phyloP scores from a whole-genome alignment of 2,797 vertebrate genomes.

The Decapterus maruadsi region DNA sequence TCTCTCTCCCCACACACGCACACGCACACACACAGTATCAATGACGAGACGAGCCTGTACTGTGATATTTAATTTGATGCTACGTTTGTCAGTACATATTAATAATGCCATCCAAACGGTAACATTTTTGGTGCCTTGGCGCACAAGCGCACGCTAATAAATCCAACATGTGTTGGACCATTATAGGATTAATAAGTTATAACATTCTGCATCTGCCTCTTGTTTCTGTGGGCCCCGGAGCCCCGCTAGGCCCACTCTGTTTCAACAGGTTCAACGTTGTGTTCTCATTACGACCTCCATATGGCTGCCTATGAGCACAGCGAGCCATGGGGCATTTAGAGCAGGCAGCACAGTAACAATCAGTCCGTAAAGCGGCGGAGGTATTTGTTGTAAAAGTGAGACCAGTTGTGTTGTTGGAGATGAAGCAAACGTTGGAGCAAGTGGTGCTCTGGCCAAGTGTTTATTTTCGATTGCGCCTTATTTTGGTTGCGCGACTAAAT shows the following conservation, averaged over 20 bases:
- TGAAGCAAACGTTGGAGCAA: background rate
- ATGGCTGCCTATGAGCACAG: constrained; percentile 70
- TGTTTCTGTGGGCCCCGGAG: constrained; percentile 67
- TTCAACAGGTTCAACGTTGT: constrained; percentile 79
- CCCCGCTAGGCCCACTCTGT: constrained; percentile 56
- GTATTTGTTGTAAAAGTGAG: constrained; percentile 67
- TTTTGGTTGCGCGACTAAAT: constrained; percentile 39
- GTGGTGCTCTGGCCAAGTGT: constrained; percentile 23
- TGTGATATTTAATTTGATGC: constrained; percentile 12
- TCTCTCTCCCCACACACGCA: background rate
- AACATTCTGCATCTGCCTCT: constrained; percentile 72
- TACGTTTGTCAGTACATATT: constrained; percentile 29
- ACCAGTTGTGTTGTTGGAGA: constrained; percentile 51
- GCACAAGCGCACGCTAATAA: constrained; percentile 33
- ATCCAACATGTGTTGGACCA: constrained; percentile 51
- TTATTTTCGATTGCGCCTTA: constrained; percentile 27
- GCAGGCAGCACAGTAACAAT: constrained; percentile 48
- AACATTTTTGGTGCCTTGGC: constrained; percentile 11
- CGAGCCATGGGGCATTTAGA: constrained; percentile 55
- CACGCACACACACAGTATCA: background rate
- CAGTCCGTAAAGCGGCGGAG: constrained; percentile 65
- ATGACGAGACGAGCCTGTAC: background rate
- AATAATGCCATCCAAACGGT: constrained; percentile 9
- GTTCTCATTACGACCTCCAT: constrained; percentile 79
- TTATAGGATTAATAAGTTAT: constrained; percentile 71